These are phyloP conservation scores for Sesamia inferens DNA, from an alignment of 2,888 invertebrate genomes.

Conservation along the genomic window DNA sequence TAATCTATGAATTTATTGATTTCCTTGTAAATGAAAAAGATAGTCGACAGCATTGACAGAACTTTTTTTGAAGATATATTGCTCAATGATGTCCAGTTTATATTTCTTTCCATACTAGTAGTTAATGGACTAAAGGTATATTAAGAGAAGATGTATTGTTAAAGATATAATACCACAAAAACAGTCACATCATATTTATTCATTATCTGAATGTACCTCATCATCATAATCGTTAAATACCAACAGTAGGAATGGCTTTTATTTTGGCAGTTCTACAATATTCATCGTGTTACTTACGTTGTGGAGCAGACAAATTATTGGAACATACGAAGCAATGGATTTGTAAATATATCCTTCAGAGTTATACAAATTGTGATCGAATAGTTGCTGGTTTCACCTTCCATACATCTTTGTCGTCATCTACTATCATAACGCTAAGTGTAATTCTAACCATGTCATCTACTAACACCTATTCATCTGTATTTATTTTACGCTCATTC, in stretches of 20 bases:
- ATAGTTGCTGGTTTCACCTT: background rate
- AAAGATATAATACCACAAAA: background rate
- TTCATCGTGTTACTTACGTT: background rate
- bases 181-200: background rate
- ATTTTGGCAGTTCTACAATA: background rate
- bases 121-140: background rate
- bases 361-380: background rate
- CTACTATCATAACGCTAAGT: no score
- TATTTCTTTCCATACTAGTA: background rate
- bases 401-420: background rate
- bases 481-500: background rate
- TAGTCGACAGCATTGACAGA: no score
- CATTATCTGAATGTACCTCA: background rate
- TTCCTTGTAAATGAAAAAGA: background rate
- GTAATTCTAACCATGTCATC: no score
- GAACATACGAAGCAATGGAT: background rate
- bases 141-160: background rate
- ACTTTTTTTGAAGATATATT: background rate
- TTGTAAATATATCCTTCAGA: background rate
- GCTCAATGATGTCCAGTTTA: background rate
- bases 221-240: background rate
- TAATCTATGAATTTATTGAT: slow-evolving; percentile 36
- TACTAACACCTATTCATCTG: background rate
- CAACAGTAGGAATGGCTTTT: background rate
- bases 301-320: background rate